Conservation (phyloP, 1,140 invertebrate genomes). For the Ceratina australensis region DNA sequence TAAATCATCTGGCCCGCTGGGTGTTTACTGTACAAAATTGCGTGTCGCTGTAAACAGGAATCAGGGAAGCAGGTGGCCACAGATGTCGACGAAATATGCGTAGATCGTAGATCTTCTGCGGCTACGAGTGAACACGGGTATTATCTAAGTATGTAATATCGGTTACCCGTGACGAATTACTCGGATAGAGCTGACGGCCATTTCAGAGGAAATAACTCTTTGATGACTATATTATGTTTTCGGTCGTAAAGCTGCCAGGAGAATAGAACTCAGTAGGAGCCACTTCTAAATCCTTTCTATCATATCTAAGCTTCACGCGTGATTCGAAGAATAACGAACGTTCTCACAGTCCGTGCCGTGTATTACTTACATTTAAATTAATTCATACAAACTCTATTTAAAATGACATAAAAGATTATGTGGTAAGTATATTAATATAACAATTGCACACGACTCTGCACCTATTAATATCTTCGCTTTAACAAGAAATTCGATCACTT, state of each 20-base stretch:
- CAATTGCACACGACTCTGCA: too few relatives aligned
- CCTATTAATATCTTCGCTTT: too few relatives aligned
- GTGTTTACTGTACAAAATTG: conserved; percentile 4
- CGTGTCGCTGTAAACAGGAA: conserved; percentile 46
- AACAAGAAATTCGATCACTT: too few relatives aligned
- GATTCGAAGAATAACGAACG: too few relatives aligned
- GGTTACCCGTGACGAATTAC: too few relatives aligned
- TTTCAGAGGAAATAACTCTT: background rate
- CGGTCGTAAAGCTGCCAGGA: conserved; percentile 56
- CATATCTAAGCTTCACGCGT: background rate
- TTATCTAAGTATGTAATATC: too few relatives aligned
- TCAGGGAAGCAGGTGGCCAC: conserved; percentile 36
- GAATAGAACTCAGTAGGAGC: conserved; percentile 35
- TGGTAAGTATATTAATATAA: too few relatives aligned
- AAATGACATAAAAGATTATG: too few relatives aligned
- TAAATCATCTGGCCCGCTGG: background rate
- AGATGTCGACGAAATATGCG: conserved; percentile 32
- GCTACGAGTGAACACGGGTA: background rate
- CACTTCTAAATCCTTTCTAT: conserved; percentile 33
- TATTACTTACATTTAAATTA: too few relatives aligned
- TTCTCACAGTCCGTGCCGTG: too few relatives aligned
- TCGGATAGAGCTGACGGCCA: background rate
- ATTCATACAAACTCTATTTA: too few relatives aligned
- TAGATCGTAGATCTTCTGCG: background rate
- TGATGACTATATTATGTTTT: conserved; percentile 39